Conservation (phyloP, 1,140 invertebrate species). For the Micrasema minimum region DNA sequence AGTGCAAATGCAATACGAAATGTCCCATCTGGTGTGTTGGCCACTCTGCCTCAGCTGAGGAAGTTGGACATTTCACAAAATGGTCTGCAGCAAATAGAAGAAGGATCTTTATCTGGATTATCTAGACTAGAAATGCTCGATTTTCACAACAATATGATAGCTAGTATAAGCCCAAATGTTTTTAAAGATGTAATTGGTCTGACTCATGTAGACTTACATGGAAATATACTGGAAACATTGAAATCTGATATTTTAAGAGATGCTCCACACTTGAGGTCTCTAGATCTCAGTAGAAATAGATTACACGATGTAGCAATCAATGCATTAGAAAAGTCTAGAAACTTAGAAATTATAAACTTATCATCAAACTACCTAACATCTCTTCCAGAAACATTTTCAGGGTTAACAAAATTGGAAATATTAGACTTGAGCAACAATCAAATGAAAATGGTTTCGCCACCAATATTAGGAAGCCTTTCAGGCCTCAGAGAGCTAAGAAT, state of each 20-base stretch:
- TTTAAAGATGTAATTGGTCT: slow-evolving; percentile 73
- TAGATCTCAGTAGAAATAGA: slow-evolving; percentile 84
- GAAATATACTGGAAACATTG: slow-evolving; percentile 80
- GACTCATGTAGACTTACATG: slow-evolving; percentile 76
- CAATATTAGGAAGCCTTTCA: slow-evolving; percentile 74
- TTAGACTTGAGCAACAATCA: slow-evolving; percentile 85
- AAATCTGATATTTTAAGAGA: slow-evolving; percentile 75
- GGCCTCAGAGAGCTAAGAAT: slow-evolving; percentile 75
- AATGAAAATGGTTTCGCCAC: slow-evolving; percentile 75
- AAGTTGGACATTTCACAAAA: slow-evolving; percentile 84
- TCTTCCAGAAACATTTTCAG: slow-evolving; percentile 76
- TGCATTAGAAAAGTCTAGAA: slow-evolving; percentile 73
- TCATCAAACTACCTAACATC: slow-evolving; percentile 81
- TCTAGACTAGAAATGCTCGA: slow-evolving; percentile 80
- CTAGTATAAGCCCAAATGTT: slow-evolving; percentile 73
- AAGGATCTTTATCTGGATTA: slow-evolving; percentile 76
- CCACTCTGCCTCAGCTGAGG: slow-evolving; percentile 75
- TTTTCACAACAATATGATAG: slow-evolving; percentile 79
- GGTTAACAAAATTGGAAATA: slow-evolving; percentile 73
- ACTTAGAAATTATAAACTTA: slow-evolving; percentile 78
- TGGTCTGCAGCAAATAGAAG: slow-evolving; percentile 75
- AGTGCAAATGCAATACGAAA: slow-evolving; percentile 81
- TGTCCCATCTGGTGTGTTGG: slow-evolving; percentile 73
- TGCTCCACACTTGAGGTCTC: slow-evolving; percentile 70
- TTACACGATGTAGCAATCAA: slow-evolving; percentile 74